Percentiles rank a stretch among this genome's conserved stretches.
Evolutionary conservation across 1,140 invertebrate genomes (phyloP).

Genomic region (Druon quercuslanigerum): DNA sequence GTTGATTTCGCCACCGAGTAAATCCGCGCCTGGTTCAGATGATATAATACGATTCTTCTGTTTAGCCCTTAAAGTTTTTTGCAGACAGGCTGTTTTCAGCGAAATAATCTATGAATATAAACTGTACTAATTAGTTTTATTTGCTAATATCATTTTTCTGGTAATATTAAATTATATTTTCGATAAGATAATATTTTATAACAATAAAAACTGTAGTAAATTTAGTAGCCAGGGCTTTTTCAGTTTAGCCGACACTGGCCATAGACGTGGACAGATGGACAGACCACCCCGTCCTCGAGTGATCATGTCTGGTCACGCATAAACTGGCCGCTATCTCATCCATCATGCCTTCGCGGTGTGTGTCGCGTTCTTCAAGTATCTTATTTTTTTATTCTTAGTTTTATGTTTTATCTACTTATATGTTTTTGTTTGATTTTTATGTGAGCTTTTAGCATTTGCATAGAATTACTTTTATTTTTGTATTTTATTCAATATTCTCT

Average conservation of each 20-base stretch:
- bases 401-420: constrained; percentile 44
- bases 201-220: too few relatives aligned
- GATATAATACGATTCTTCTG: too few relatives aligned
- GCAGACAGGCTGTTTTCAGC: too few relatives aligned
- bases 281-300: constrained; percentile 71
- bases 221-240: too few relatives aligned
- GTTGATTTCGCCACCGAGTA: too few relatives aligned
- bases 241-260: not conserved
- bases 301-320: constrained; percentile 73
- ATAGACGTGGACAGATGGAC: constrained; percentile 58
- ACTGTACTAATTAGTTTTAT: too few relatives aligned
- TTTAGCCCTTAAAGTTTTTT: too few relatives aligned
- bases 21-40: too few relatives aligned
- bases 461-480: not conserved
- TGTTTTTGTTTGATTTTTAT: not conserved
- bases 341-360: constrained; percentile 69
- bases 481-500: not conserved
- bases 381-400: constrained; percentile 41
- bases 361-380: constrained; percentile 55
- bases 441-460: constrained; percentile 16
- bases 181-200: too few relatives aligned
- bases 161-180: too few relatives aligned
- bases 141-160: too few relatives aligned
- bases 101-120: too few relatives aligned
- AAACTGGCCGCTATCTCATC: constrained; percentile 76